phyloP scores from a whole-genome alignment of 1,140 invertebrate species.

The Bombus haemorrhoidalis region DNA sequence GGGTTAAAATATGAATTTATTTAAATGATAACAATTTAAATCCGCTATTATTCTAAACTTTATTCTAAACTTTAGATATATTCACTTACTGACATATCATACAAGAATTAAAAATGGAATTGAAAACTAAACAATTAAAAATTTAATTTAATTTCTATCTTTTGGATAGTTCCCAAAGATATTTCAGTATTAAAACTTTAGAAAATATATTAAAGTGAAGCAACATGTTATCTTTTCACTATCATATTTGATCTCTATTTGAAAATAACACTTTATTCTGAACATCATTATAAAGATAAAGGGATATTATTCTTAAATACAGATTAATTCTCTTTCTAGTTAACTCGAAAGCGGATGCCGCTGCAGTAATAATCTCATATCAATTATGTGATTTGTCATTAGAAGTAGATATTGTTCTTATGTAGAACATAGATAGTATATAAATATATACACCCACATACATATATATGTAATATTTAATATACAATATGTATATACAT shows the following conservation, averaged over 20 bases:
- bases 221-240: neutral
- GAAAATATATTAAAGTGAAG: neutral
- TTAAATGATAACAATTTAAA: neutral
- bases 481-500: no score
- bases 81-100: no score
- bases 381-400: neutral
- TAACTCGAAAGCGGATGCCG: no score
- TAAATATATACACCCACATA: no score
- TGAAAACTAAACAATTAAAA: no score
- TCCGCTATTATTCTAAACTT: no score
- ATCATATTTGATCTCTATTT: neutral
- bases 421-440: no score
- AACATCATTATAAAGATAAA: neutral
- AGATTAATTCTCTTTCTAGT: neutral
- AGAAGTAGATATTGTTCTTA: neutral
- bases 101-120: neutral
- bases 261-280: neutral
- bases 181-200: neutral
- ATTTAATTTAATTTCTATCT: no score
- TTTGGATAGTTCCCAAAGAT: no score
- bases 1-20: neutral
- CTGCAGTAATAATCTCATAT: no score
- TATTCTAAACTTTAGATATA: neutral
- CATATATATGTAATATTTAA: no score
- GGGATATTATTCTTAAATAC: neutral